Base-by-base conservation (phyloP, 2,888 invertebrate species). In the Dryobotodes eremita region DNA sequence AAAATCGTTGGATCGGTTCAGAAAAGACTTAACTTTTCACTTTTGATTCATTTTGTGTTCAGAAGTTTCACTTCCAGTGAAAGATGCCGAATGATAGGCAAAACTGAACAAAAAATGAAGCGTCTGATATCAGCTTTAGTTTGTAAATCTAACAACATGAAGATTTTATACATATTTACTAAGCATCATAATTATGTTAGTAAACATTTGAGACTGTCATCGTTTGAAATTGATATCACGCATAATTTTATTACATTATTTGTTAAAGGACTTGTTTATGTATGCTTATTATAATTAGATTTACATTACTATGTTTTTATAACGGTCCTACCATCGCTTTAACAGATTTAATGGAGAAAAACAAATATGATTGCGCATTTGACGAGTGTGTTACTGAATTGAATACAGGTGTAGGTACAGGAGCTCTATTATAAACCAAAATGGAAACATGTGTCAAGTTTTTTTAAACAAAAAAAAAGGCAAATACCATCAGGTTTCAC, bases 401-500 rank as follows among this genome's bases (percentile, higher is more conserved):
- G 20, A 42, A 48, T 53, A 23, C 53, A 53, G 17, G 17, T 11
- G 17, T 57, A 23, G 10, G 11, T 15, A 68, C 46, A 66, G 66
- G 20, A 26, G 20, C 50, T 36, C 11, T 50, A 42, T 50, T 73
- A 50, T 13, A 23, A 75, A 59, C 8, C 8, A 26, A 42, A 75
- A 74, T 86, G 80, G 88, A 86, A 86, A 87, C 92, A 93, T 91
- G 90, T 88, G 90, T 89, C 80, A 82, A 88, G 87, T 82, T 89
- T 91, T 89, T 76, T 48, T 13, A 73, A 64, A 6, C 88, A 86
- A 79, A 91, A 94, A n/a, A 93, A 92, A 91, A 87, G 81, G 92
- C 89, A 83, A 86, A 83, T 91, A 91, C 92, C 94, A 94, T 96
- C 92, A 82, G 75, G 90, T 96, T 94, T 90, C 95, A 92, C 84